Evolutionary conservation across 2,797 vertebrate species (phyloP), one percentile per base, ranked within the genome.

Genomic region (Crocidura indochinensis): DNA sequence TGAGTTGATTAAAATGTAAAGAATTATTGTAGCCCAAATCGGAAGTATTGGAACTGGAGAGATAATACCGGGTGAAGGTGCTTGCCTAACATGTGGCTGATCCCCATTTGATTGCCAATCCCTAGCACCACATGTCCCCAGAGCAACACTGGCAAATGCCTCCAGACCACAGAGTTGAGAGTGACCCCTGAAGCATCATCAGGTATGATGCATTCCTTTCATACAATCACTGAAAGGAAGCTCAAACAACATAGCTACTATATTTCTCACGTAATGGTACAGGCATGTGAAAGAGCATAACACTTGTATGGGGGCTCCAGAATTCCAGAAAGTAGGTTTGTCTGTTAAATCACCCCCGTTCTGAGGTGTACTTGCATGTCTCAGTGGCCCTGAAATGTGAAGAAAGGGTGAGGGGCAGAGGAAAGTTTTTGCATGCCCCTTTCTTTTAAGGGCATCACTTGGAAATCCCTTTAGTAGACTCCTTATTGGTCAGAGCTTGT

Each of bases 401-500:
- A 17, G 26, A 82, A 11, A 71, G 38, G 19, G 22, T 24, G 8
- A 20, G 10, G 67, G n/a, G 69, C 67, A n/a, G 38, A 44, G 69
- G 19, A 38, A 31, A 27, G 10, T 38, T 31, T 71, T n/a, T 46
- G 15, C 15, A 2, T 22, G 15, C 5, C 31, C 31, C 5, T 64
- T 73, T n/a, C n/a, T 65, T 60, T 14, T 62, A 65, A 85, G 53
- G 44, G 17, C 10, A 38, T 29, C 56, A 51, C 60, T 46, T 6
- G 6, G 22, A 72, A 84, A 69, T 78, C 24, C 71, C 29, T 72
- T 78, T 15, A 47, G 31, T 73, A 64, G 53, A 24, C 29, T 15
- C 11, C 17, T 64, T 53, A 79, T 69, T 91, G 87, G 79, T 17
- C 71, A 92, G 44, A 68, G 4, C 49, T 76, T 31, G 7, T 67